These are phyloP conservation scores for Prionailurus viverrinus DNA, from an alignment of 2,113 vertebrate genomes.

Conservation along the genomic window DNA sequence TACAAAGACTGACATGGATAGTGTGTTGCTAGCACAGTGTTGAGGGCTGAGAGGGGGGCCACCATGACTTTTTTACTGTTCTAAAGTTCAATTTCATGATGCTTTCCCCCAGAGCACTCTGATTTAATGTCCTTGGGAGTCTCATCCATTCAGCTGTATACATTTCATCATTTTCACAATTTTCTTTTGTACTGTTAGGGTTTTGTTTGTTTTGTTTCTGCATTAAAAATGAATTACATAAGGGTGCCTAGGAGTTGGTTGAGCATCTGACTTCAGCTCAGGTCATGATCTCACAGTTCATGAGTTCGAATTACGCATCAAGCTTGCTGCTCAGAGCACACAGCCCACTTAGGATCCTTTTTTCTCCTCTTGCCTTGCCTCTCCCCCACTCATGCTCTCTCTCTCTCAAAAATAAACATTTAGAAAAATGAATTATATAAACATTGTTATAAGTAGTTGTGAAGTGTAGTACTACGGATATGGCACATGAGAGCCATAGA, in stretches of 20 bases:
- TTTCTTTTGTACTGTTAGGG: neutral
- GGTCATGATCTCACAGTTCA: too few relatives aligned
- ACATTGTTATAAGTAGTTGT: neutral
- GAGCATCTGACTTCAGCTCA: too few relatives aligned
- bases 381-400: too few relatives aligned
- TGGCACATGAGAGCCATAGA: neutral
- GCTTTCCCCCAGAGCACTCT: neutral
- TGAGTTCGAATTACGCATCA: too few relatives aligned
- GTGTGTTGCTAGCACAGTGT: neutral
- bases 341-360: too few relatives aligned
- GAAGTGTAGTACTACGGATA: neutral
- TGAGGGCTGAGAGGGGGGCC: neutral
- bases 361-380: too few relatives aligned
- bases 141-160: neutral
- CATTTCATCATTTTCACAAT: neutral
- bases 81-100: neutral
- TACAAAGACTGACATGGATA: neutral
- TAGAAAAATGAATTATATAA: conserved; percentile 14
- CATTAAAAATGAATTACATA: conserved; percentile 33
- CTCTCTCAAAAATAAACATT: too few relatives aligned
- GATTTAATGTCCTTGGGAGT: neutral
- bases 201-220: conserved; percentile 40
- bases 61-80: neutral
- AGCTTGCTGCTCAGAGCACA: too few relatives aligned
- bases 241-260: neutral